Evolutionary conservation across 1,140 invertebrate genomes (phyloP).

Genomic region (Drosophila sechellia): DNA sequence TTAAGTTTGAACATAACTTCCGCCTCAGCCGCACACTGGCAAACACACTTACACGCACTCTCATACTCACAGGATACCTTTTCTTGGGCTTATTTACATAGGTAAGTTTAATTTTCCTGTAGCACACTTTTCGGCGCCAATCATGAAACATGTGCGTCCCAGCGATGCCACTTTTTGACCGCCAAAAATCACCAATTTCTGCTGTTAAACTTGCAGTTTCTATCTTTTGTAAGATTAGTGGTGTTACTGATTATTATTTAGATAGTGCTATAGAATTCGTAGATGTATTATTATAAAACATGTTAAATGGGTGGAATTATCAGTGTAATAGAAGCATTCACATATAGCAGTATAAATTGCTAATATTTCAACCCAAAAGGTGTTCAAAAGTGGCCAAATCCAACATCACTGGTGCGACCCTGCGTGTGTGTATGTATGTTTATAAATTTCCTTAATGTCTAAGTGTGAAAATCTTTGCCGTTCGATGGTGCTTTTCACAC

Average conservation of each 20-base stretch:
- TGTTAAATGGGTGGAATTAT: no score
- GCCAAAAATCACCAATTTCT: neutral
- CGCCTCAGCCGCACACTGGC: conserved; percentile 25
- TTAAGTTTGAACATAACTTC: conserved; percentile 84
- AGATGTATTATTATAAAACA: no score
- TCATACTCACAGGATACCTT: conserved; percentile 46
- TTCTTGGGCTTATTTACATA: conserved; percentile 79
- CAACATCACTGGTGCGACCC: conserved; percentile 8
- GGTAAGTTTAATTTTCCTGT: conserved; percentile 84
- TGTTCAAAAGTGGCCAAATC: neutral
- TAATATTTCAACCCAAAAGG: no score
- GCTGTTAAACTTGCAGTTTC: no score
- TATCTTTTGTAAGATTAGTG: no score
- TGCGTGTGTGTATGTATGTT: conserved; percentile 49
- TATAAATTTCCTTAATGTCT: conserved; percentile 79
- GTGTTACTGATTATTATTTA: no score
- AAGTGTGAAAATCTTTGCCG: conserved; percentile 84
- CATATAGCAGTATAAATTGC: no score
- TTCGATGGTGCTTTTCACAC: conserved; percentile 84
- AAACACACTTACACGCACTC: conserved; percentile 18
- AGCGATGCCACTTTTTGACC: neutral
- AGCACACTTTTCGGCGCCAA: conserved; percentile 75
- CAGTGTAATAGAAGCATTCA: no score
- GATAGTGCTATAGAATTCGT: no score
- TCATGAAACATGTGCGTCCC: conserved; percentile 69